Evolutionary conservation across 1,140 invertebrate genomes (phyloP), one percentile per base, ranked within the genome.

Genomic region (Lethrus apterus): DNA sequence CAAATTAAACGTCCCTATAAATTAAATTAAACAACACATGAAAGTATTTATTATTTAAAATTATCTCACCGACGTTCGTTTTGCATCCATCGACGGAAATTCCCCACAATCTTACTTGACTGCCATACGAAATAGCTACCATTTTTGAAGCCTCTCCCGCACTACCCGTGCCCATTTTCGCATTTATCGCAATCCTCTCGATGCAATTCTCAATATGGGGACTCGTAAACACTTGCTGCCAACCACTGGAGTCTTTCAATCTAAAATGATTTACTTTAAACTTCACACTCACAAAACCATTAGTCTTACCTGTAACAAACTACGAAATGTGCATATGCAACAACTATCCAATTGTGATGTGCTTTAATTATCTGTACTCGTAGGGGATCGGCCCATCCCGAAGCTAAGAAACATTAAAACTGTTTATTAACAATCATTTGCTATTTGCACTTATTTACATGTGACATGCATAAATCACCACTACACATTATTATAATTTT

Each of bases 331-430:
- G 89, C 84, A 69, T 96, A 98, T 8, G 91, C 93, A 20, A 95
- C 92, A 45, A 88, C 91, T 54, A 98, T 93, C 89, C 92, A 97
- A 66, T 97, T 97, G 64, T 97, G 92, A 74, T 98, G 93, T 10
- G 93, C 93, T 68, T 92, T 90, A 46, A 98, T 89, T 51, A 97
- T 92, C 66, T 92, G 85, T 29, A 94, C 91, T 55, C 89, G 74
- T 54, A 92, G 63, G 23, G 86, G 89, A 69, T 93, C 89, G 10
- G 82, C 76, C 85, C 86, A 91, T 51, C 71, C 74, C 23, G 76
- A 80, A 54, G 70, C 75, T 77, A 50, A 44, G n/a, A n/a, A n/a
- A n/a, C n/a, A 7, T 33, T 8, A 33, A 5, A 33, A 15, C 4
- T 33, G 5, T 5, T 8, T 5, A 33, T 33, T 33, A 33, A 33